Base-by-base conservation (phyloP, 2,888 invertebrate genomes). In the Cantharis nigra region DNA sequence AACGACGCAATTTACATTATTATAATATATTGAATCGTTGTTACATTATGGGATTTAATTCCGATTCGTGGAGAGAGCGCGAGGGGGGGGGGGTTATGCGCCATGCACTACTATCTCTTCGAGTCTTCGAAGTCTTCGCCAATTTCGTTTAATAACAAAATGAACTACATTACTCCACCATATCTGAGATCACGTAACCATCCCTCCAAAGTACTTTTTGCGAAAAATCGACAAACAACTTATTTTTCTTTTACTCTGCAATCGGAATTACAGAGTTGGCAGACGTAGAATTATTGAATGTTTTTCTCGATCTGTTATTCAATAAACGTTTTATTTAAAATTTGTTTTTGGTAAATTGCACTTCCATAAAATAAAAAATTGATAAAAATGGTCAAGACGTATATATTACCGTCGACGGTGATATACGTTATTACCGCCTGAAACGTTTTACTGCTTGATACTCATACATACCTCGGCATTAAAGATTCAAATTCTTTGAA, bases 401-500 rank as follows among this genome's bases (percentile, higher is more conserved):
- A 49, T 49, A 49, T 49, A 49, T 49, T 49, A 49, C 49, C 49
- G 65, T 67, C 65, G 20, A 23, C 65, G 26, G 26, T 67, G 65
- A 67, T 67, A 67, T 67, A 67, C 26, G 65, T 23, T 67, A 67
- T 20, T 67, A 23, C 26, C n/a, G 23, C 20, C 65, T 13, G 65
- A 67, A 67, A 67, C 65, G 65, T 67, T 67, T 67, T 67, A 67
- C 65, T 67, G 26, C 65, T 20, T 67, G 26, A n/a, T 26, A 67
- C 65, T 67, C 65, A 67, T 26, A 65, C 11, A 67, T 67, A 67
- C 65, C 65, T 67, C 20, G 23, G 18, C 65, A 67, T 67, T 67
- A 67, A 67, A 67, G 20, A 67, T 67, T 67, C 65, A 67, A 20
- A 67, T 67, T 67, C 65, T 67, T 67, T 23, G 65, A n/a, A 49